Evolutionary conservation across 2,888 invertebrate species (phyloP).

Genomic region (Apodemia mormo): DNA sequence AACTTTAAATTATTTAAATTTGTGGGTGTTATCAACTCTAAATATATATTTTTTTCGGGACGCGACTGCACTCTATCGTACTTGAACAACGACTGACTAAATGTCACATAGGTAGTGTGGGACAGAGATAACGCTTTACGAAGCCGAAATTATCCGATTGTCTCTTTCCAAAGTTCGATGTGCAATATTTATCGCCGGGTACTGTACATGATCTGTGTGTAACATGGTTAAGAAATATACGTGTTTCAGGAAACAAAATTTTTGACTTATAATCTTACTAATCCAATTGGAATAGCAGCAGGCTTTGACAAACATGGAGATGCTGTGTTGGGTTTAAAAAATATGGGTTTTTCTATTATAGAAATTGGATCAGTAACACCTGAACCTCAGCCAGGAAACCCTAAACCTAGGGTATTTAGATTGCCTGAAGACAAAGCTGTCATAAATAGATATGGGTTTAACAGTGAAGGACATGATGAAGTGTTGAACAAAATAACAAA

Average conservation of each 20-base stretch:
- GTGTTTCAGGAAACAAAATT: constrained; percentile 84
- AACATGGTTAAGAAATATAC: background rate
- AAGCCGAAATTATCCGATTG: too few species aligned
- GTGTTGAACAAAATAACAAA: constrained; percentile 85
- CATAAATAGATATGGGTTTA: constrained; percentile 95
- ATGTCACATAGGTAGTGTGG: too few species aligned
- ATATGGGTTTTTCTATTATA: constrained; percentile 96
- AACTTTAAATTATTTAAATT: too few species aligned
- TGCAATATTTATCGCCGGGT: too few species aligned
- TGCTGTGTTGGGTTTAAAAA: constrained; percentile 89
- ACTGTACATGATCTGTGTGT: background rate
- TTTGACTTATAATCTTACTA: constrained; percentile 87
- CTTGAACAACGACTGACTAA: too few species aligned
- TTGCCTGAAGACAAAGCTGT: constrained; percentile 92
- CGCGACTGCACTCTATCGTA: too few species aligned
- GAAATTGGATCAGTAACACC: constrained; percentile 99
- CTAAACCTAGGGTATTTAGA: constrained; percentile 95
- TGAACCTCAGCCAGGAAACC: constrained; percentile 94
- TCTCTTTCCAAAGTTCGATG: too few species aligned
- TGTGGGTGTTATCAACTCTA: too few species aligned
- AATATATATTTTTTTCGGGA: too few species aligned
- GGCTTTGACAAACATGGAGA: constrained; percentile 99
- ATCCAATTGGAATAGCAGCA: constrained; percentile 98
- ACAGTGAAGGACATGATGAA: constrained; percentile 93
- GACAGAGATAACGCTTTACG: too few species aligned